These are phyloP conservation scores for Dasysyrphus albostriatus DNA, from an alignment of 2,888 invertebrate species.

Conservation along the genomic window DNA sequence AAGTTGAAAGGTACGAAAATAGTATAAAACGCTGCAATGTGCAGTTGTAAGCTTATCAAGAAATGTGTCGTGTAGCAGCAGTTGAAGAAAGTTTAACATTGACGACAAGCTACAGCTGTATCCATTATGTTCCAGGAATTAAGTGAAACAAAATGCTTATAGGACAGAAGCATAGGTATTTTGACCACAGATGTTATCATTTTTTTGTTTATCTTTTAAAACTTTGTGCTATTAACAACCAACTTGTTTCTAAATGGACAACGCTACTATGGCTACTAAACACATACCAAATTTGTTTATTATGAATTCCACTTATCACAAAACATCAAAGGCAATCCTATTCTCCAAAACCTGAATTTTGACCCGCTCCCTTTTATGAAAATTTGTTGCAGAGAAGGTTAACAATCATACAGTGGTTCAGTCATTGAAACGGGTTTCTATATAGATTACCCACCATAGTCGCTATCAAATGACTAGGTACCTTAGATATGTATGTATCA, in stretches of 20 bases:
- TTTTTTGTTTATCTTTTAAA: too few species aligned
- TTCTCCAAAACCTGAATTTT: background rate
- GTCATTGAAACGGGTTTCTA: conserved; percentile 4
- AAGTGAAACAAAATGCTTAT: too few species aligned
- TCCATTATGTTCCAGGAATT: too few species aligned
- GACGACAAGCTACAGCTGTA: too few species aligned
- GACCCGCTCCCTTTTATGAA: background rate
- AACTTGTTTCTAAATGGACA: background rate
- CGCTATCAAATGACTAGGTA: conserved; percentile 18
- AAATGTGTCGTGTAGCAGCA: too few species aligned
- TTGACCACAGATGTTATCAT: too few species aligned
- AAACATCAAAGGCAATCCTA: background rate
- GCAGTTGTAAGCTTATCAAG: too few species aligned
- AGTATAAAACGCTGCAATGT: too few species aligned
- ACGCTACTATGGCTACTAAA: background rate
- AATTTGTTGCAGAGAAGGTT: background rate
- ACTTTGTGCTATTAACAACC: too few species aligned
- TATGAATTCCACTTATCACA: background rate
- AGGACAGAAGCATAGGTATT: too few species aligned
- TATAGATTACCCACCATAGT: conserved; percentile 28
- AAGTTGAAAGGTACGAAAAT: too few species aligned
- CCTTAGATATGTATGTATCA: background rate
- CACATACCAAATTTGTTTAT: background rate
- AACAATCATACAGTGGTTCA: conserved; percentile 13
- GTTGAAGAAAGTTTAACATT: too few species aligned